phyloP scores from a whole-genome alignment of 2,888 invertebrate genomes.

The Melanostoma mellinum region DNA sequence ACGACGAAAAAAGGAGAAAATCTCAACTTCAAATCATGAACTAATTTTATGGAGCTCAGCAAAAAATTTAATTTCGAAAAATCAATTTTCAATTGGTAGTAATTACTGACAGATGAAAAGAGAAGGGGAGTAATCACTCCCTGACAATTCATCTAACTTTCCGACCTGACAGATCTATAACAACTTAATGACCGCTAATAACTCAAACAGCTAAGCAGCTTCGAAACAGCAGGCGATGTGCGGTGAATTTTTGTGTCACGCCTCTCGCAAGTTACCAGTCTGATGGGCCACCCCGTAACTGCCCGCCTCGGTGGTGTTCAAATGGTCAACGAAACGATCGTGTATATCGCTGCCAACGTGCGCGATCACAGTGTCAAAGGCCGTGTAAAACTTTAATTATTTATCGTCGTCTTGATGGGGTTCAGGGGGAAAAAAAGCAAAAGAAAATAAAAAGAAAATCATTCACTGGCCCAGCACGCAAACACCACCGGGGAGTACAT shows the following conservation, averaged over 20 bases:
- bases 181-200: constrained; percentile 68
- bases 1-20: constrained; percentile 39
- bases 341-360: constrained; percentile 40
- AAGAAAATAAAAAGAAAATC: constrained; percentile 24
- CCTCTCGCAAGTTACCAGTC: constrained; percentile 20
- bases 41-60: constrained; percentile 66
- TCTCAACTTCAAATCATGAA: constrained; percentile 53
- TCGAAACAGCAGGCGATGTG: constrained; percentile 40
- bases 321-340: constrained; percentile 51
- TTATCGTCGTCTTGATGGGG: constrained; percentile 37
- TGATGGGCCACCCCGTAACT: neutral
- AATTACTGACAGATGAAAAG: constrained; percentile 55
- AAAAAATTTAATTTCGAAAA: constrained; percentile 68
- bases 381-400: constrained; percentile 70
- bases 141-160: constrained; percentile 25
- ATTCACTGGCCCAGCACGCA: constrained; percentile 40
- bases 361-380: constrained; percentile 60
- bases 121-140: constrained; percentile 36
- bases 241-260: constrained; percentile 47
- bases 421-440: neutral
- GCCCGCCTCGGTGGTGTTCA: constrained; percentile 21
- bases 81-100: constrained; percentile 69
- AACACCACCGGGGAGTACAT: constrained; percentile 10
- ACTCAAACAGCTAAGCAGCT: constrained; percentile 60
- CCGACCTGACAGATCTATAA: constrained; percentile 55